Percentiles rank a stretch among this genome's conserved stretches.
These are phyloP conservation scores for Troides oblongomaculatus DNA, from an alignment of 2,888 invertebrate genomes.

Conservation along the genomic window DNA sequence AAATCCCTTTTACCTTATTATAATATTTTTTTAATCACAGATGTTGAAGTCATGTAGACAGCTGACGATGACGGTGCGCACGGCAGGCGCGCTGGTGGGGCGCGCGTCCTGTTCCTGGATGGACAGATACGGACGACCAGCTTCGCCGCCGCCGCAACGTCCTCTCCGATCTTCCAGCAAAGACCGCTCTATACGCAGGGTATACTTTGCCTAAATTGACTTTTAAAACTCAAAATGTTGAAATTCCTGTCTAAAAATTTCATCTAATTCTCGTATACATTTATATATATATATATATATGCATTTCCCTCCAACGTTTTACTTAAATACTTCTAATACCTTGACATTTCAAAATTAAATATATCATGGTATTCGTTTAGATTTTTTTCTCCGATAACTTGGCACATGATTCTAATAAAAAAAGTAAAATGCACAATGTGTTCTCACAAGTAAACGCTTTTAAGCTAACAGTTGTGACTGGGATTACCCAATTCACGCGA, in stretches of 20 bases:
- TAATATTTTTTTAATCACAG: constrained; percentile 62
- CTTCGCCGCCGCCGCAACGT: constrained; percentile 84
- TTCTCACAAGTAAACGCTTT: background rate
- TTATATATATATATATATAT: no score
- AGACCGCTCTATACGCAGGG: constrained; percentile 83
- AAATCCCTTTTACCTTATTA: no score
- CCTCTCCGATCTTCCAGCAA: constrained; percentile 77
- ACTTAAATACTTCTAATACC: no score
- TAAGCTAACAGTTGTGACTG: constrained; percentile 4
- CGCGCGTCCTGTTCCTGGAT: constrained; percentile 96
- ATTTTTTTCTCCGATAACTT: no score
- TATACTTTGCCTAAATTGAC: constrained; percentile 45
- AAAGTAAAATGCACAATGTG: no score
- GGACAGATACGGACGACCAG: constrained; percentile 93
- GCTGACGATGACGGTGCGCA: constrained; percentile 92
- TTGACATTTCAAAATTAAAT: no score
- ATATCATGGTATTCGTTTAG: no score
- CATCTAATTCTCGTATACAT: no score
- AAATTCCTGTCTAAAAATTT: background rate
- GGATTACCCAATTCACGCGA: constrained; percentile 8
- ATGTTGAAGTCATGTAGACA: constrained; percentile 94
- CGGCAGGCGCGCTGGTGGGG: constrained; percentile 87
- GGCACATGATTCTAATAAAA: no score
- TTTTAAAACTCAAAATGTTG: background rate
- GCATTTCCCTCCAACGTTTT: no score